Percentiles rank a stretch among this genome's conserved stretches.
Evolutionary conservation across 2,888 invertebrate genomes (phyloP).

Genomic region (Hipparchia sbordonii): DNA sequence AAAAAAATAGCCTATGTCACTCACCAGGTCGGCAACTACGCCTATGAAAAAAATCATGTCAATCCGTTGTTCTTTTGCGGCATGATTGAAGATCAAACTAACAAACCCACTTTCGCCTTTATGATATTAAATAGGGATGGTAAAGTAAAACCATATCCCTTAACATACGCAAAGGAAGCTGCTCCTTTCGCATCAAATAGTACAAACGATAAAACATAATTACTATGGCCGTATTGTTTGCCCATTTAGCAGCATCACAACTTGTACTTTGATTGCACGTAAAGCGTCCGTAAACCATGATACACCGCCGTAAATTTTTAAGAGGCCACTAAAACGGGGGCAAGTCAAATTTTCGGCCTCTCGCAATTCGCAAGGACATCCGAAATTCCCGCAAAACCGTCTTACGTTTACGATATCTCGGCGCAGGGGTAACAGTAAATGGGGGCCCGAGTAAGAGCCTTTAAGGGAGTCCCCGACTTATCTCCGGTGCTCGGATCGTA

Average conservation of each 20-base stretch:
- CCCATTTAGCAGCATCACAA: conserved; percentile 9
- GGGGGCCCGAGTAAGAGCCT: conserved; percentile 64
- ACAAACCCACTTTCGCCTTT: no score
- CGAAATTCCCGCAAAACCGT: conserved; percentile 29
- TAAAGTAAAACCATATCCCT: no score
- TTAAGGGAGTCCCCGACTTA: conserved; percentile 77
- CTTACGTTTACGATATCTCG: conserved; percentile 35
- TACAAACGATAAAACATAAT: not conserved
- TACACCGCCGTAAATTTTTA: conserved; percentile 21
- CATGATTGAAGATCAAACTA: no score
- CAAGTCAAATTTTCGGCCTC: conserved; percentile 43
- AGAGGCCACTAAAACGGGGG: conserved; percentile 34
- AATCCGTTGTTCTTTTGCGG: no score
- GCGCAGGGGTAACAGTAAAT: conserved; percentile 51
- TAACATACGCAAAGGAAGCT: not conserved
- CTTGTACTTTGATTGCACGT: conserved; percentile 18
- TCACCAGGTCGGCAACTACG: no score
- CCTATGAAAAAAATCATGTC: no score
- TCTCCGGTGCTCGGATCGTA: conserved; percentile 75
- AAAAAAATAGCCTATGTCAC: no score
- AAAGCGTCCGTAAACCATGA: conserved; percentile 35
- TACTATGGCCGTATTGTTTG: conserved; percentile 1
- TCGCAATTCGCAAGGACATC: conserved; percentile 35
- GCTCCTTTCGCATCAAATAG: not conserved
- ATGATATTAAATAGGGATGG: no score